These are phyloP conservation scores for Poeciliopsis turneri DNA, from an alignment of 2,797 vertebrate genomes.

Conservation along the genomic window DNA sequence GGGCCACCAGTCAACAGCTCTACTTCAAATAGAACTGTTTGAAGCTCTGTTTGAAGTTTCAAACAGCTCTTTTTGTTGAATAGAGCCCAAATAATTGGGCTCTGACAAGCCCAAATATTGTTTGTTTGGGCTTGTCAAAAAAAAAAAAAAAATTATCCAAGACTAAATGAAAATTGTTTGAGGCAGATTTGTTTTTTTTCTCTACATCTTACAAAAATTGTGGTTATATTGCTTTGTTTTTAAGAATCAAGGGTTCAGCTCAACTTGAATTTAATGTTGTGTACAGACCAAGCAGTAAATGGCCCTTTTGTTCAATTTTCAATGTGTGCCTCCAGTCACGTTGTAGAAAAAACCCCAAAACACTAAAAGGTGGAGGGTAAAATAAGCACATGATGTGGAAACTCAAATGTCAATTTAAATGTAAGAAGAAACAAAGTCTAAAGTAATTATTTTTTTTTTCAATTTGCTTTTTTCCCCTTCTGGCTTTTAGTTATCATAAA, in stretches of 20 bases:
- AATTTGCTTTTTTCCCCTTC: too few species aligned
- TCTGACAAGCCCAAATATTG: too few species aligned
- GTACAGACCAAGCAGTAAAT: neutral
- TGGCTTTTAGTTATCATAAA: neutral
- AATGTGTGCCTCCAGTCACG: neutral
- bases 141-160: neutral
- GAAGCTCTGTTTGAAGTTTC: neutral
- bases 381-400: neutral
- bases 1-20: neutral
- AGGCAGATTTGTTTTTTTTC: neutral
- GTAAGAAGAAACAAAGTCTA: neutral
- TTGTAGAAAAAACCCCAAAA: neutral
- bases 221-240: neutral
- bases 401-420: neutral
- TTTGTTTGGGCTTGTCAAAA: neutral
- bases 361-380: neutral
- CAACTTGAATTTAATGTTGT: neutral
- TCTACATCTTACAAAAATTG: neutral
- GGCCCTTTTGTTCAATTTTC: neutral
- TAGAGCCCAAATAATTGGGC: too few species aligned
- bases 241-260: neutral
- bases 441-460: too few species aligned
- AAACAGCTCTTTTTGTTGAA: neutral
- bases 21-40: neutral
- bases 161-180: neutral